These are phyloP conservation scores for Chelonia mydas DNA, from an alignment of 2,797 vertebrate species.

Conservation along the genomic window DNA sequence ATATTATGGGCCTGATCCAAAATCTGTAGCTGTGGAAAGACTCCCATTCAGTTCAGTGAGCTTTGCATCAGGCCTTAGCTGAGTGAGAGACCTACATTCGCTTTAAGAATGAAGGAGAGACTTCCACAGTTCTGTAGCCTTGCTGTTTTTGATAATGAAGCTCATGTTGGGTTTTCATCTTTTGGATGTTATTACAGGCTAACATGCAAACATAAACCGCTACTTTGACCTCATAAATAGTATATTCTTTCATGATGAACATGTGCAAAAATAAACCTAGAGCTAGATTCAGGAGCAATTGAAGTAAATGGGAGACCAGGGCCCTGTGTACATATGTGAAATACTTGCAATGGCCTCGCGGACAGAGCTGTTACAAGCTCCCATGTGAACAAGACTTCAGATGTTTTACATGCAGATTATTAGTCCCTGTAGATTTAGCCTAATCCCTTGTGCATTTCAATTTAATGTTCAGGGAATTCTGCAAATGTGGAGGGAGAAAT, in stretches of 20 bases:
- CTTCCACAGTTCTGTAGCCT: neutral
- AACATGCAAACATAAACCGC: neutral
- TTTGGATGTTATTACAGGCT: neutral
- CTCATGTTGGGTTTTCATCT: neutral
- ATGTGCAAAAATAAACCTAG: neutral
- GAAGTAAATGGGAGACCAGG: neutral
- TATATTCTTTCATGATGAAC: neutral
- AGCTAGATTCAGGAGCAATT: neutral
- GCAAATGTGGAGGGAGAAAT: neutral
- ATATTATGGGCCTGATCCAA: neutral
- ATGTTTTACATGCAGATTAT: neutral
- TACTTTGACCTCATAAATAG: slow-evolving; percentile 6
- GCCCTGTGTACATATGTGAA: neutral
- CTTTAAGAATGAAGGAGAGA: neutral
- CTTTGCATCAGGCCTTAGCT: neutral
- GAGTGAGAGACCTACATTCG: neutral
- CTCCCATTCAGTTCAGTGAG: neutral
- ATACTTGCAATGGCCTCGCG: neutral
- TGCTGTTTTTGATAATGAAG: neutral
- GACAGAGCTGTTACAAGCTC: neutral
- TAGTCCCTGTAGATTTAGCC: neutral
- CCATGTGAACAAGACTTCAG: accelerated
- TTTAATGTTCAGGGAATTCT: neutral
- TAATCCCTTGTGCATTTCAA: neutral
- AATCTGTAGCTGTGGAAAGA: neutral